These are phyloP conservation scores for Drosophila macrothrix DNA, from an alignment of 2,888 invertebrate genomes.

Conservation along the genomic window DNA sequence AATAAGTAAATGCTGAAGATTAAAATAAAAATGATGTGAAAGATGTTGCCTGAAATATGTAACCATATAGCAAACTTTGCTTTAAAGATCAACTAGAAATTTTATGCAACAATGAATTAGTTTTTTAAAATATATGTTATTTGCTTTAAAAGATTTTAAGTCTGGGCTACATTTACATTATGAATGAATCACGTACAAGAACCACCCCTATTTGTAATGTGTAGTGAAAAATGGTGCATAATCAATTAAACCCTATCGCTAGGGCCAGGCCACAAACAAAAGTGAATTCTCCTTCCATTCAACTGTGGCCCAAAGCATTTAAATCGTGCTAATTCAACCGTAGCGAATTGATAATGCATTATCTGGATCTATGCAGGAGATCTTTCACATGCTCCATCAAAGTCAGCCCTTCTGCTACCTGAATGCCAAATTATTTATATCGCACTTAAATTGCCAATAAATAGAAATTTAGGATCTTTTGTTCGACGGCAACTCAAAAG, in stretches of 20 bases:
- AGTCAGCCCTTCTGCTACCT: constrained; percentile 66
- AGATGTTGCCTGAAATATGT: neutral
- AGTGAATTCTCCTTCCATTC: constrained; percentile 22
- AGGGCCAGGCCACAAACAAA: constrained; percentile 43
- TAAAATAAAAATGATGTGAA: neutral
- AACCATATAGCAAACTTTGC: neutral
- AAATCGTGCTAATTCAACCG: constrained; percentile 73
- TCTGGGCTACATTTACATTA: constrained; percentile 1
- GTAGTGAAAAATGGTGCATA: constrained; percentile 64
- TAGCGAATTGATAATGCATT: constrained; percentile 74
- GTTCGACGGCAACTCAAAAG: constrained; percentile 34
- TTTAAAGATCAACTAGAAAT: neutral
- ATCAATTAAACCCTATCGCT: constrained; percentile 69
- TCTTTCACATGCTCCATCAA: constrained; percentile 68
- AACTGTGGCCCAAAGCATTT: constrained; percentile 39
- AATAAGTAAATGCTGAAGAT: neutral
- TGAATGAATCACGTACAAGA: constrained; percentile 29
- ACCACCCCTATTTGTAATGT: constrained; percentile 37
- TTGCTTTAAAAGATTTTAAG: neutral
- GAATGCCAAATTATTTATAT: constrained; percentile 78
- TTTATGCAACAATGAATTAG: neutral
- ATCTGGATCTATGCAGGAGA: constrained; percentile 46
- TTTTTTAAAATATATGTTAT: neutral
- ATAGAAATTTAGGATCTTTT: constrained; percentile 62
- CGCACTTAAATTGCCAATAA: constrained; percentile 79